phyloP scores from a whole-genome alignment of 2,888 invertebrate species.

The Caenorhabditis japonica region DNA sequence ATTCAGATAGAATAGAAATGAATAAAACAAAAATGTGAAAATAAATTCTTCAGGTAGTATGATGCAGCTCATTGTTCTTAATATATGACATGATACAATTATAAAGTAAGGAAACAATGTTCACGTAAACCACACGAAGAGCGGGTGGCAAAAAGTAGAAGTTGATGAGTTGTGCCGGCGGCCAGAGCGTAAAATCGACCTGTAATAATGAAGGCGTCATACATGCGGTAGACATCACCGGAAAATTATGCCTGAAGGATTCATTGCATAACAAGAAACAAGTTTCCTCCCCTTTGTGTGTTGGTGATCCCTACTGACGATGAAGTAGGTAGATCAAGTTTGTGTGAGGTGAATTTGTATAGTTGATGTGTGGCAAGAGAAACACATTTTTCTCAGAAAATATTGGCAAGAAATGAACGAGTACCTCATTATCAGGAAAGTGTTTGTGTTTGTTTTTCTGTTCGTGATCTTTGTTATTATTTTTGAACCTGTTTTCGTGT shows the following conservation, averaged over 20 bases:
- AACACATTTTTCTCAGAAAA: neutral
- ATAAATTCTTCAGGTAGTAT: conserved; percentile 6
- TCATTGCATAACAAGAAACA: conserved; percentile 49
- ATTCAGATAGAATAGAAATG: conserved; percentile 9
- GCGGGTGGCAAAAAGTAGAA: conserved; percentile 88
- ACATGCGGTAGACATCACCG: conserved; percentile 31
- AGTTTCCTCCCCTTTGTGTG: conserved; percentile 18
- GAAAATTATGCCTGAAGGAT: conserved; percentile 39
- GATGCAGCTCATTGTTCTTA: conserved; percentile 52
- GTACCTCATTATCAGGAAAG: too few species aligned
- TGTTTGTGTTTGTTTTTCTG: neutral
- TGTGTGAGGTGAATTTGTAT: neutral
- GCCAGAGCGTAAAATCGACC: conserved; percentile 90
- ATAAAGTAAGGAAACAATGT: conserved; percentile 87
- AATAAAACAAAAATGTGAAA: neutral
- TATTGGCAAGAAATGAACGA: too few species aligned
- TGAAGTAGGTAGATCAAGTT: conserved; percentile 49
- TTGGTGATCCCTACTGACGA: conserved; percentile 13
- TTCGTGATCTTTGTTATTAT: conserved; percentile 18
- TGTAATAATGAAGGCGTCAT: conserved; percentile 33
- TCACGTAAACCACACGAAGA: conserved; percentile 90
- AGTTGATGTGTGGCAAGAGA: conserved; percentile 6
- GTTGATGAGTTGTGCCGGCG: conserved; percentile 91
- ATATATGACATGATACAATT: conserved; percentile 89
- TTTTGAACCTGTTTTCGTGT: conserved; percentile 17